A percentile compares a stretch with the other conserved stretches of the same genome.
Conservation (phyloP, 2,113 vertebrate species). For the Callithrix jacchus region DNA sequence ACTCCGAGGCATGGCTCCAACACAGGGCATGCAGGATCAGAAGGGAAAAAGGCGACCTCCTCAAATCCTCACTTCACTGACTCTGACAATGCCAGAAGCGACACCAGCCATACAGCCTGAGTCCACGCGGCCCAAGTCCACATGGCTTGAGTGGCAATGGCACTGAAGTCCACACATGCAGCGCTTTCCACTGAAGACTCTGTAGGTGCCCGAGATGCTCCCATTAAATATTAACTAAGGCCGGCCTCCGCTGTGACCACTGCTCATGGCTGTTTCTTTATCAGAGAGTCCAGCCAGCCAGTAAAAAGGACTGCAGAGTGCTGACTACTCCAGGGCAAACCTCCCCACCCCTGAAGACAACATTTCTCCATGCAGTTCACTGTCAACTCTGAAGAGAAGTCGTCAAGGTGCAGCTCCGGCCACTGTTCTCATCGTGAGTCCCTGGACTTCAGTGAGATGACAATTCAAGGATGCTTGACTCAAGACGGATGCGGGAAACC, state of each 20-base stretch:
- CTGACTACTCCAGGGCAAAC: not conserved
- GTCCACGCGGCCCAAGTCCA: too few species aligned
- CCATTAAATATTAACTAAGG: not conserved
- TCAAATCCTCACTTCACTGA: too few species aligned
- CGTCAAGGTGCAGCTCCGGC: not conserved
- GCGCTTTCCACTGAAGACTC: not conserved
- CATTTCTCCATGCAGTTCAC: accelerated
- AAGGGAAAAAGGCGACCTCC: not conserved
- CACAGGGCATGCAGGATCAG: accelerated
- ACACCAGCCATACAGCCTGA: not conserved
- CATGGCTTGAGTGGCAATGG: accelerated
- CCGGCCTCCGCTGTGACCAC: not conserved
- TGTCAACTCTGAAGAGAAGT: accelerated
- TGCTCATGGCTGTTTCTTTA: too few species aligned
- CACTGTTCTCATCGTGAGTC: accelerated
- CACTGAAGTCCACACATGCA: accelerated
- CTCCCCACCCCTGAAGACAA: too few species aligned
- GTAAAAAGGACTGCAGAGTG: not conserved
- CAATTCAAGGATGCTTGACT: not conserved
- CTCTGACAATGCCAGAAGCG: not conserved
- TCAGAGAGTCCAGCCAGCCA: too few species aligned
- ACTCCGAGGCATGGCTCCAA: not conserved
- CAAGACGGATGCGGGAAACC: accelerated
- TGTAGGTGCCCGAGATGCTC: accelerated
- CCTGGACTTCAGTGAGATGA: too few species aligned